Base-by-base conservation (phyloP, 2,797 vertebrate species). In the Pelodytes ibericus region DNA sequence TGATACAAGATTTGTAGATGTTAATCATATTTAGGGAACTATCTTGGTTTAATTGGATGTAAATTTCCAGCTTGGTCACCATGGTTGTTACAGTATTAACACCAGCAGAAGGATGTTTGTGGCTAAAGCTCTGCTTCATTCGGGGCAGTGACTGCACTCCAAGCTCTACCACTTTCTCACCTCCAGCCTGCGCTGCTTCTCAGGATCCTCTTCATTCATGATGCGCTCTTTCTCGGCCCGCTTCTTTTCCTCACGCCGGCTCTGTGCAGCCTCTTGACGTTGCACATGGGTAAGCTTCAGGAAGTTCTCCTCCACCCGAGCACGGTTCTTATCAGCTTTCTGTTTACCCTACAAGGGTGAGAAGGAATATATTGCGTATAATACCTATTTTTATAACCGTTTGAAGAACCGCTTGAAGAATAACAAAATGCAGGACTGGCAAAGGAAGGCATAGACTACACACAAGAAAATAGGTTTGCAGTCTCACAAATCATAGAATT, bases 151-250 rank as follows among this genome's bases (percentile, higher is more conserved):
- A 16, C 59, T n/a, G 8, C 4, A 44, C n/a, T 24, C 22, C 9
- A 41, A 5, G 1, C 7, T 51, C n/a, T 2, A 22, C 25, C 16
- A 6, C 47, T 9, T 15, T 15, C 66, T 58, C 72, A 98, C 98
- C 95, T 99, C 98, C 64, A 99, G 89, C n/a, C 97, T 94, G 1
- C 98, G 95, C 79, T 99, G 98, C 33, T 98, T 95, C 71, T 99
- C 98, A 0, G 98, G 98, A 72, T 99, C 98, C 86, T 99, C 98
- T 77, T 99, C 98, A 0, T 95, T 98, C 98, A 99, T 99, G 90
- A 99, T 99, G 36, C 96, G 90, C 87, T 99, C 98, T 83, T 99
- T 99, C 91, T 99, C 98, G 0, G 98, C 98, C 58, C 98, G 90
- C 66, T 98, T 99, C 83, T 99, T 99, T 89, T 99, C 98, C 74